Evolutionary conservation across 2,888 invertebrate species (phyloP).

Genomic region (Ectobius pallidus): DNA sequence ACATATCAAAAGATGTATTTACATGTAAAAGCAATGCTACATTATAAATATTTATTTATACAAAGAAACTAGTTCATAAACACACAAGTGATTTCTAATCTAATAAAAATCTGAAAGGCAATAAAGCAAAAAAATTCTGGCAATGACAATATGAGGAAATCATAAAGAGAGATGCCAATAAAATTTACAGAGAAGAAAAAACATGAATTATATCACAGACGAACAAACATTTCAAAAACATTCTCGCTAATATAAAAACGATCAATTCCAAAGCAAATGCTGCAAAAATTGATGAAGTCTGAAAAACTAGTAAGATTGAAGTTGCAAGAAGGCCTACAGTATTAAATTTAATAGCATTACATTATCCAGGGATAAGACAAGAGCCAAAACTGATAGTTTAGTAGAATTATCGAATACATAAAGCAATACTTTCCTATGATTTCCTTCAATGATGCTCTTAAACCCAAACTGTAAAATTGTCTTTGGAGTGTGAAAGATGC

Average conservation of each 20-base stretch:
- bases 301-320: neutral
- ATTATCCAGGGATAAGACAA: neutral
- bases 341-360: neutral
- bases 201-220: too few species aligned
- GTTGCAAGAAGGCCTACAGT: neutral
- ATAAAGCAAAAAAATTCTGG: neutral
- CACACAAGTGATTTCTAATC: neutral
- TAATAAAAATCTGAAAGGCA: neutral
- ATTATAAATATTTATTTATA: neutral
- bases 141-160: too few species aligned
- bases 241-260: neutral
- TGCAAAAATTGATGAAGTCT: neutral
- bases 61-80: neutral
- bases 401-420: neutral
- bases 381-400: neutral
- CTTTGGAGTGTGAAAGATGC: neutral
- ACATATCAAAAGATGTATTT: too few species aligned
- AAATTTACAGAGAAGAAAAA: neutral
- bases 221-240: neutral
- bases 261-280: neutral
- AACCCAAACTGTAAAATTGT: neutral
- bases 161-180: neutral
- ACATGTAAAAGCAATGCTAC: constrained; percentile 6
- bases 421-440: neutral
- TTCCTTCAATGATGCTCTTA: neutral